These are phyloP conservation scores for Panagrolaimus sp. DNA, from an alignment of 1,140 invertebrate genomes.

Conservation along the genomic window DNA sequence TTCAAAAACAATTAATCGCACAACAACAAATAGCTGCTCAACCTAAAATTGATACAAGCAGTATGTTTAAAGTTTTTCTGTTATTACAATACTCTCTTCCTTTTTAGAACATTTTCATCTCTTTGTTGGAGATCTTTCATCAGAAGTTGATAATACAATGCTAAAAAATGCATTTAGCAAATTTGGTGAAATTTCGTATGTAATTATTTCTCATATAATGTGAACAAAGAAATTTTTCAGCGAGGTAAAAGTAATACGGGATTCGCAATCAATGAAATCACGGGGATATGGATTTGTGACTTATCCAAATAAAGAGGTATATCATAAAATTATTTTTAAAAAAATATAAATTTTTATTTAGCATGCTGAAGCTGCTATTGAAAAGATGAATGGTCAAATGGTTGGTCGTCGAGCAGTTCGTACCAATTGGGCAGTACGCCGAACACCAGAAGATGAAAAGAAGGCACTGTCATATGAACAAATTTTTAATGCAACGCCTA, in stretches of 20 bases:
- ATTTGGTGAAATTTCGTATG: slow-evolving; percentile 89
- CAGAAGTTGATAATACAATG: slow-evolving; percentile 93
- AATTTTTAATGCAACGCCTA: slow-evolving; percentile 93
- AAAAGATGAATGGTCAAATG: slow-evolving; percentile 97
- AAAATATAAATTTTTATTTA: slow-evolving; percentile 57
- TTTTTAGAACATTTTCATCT: slow-evolving; percentile 81
- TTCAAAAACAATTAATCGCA: slow-evolving; percentile 9
- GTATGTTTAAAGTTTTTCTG: slow-evolving; percentile 16
- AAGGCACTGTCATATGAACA: slow-evolving; percentile 68
- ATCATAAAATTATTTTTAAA: not conserved
- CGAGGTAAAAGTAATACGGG: slow-evolving; percentile 64
- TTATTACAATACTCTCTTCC: slow-evolving; percentile 13
- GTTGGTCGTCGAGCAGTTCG: slow-evolving; percentile 90
- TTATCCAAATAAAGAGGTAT: slow-evolving; percentile 93
- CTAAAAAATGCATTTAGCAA: slow-evolving; percentile 88
- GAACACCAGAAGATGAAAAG: slow-evolving; percentile 65
- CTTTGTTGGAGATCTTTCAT: slow-evolving; percentile 95
- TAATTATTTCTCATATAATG: not conserved
- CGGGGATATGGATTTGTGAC: slow-evolving; percentile 99
- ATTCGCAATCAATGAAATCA: slow-evolving; percentile 94
- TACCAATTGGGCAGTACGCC: slow-evolving; percentile 97
- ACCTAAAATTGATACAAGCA: slow-evolving; percentile 37
- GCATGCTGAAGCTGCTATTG: slow-evolving; percentile 94
- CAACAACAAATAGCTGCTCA: slow-evolving; percentile 15
- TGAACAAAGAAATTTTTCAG: slow-evolving; percentile 33